Percentiles rank a stretch among this genome's conserved stretches.
Evolutionary conservation across 1,140 invertebrate species (phyloP).

Genomic region (Trichonephila inaurata): DNA sequence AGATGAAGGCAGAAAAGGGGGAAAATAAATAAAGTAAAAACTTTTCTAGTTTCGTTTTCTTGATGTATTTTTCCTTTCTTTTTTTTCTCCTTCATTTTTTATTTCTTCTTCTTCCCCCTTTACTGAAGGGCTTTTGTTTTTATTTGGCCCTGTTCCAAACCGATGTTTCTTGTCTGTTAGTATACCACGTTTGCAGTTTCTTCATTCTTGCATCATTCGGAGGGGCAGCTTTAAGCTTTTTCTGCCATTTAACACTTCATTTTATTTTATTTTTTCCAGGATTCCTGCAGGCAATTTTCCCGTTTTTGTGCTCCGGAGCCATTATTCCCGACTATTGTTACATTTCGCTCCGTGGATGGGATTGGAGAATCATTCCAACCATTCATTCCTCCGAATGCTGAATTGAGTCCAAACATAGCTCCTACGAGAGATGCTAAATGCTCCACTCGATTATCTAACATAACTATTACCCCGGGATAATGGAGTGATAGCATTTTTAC

Average conservation of each 20-base stretch:
- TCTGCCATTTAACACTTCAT: conserved; percentile 67
- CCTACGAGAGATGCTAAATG: not conserved
- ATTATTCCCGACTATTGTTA: conserved; percentile 50
- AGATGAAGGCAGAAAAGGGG: conserved; percentile 19
- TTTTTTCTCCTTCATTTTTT: not conserved
- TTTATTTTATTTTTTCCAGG: conserved; percentile 15
- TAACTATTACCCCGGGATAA: conserved; percentile 42
- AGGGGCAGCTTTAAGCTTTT: conserved; percentile 50
- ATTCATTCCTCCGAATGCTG: conserved; percentile 35
- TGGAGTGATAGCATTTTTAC: conserved; percentile 4
- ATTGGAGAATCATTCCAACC: conserved; percentile 37
- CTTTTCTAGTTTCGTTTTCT: conserved; percentile 44
- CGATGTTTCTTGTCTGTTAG: conserved; percentile 62
- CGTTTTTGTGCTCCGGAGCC: not conserved
- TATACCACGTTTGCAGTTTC: conserved; percentile 63
- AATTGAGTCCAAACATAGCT: conserved; percentile 24
- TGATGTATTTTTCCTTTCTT: conserved; percentile 10
- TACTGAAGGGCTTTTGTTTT: conserved; percentile 27
- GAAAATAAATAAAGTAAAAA: conserved; percentile 43
- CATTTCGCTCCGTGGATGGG: conserved; percentile 23
- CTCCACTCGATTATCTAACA: conserved; percentile 43
- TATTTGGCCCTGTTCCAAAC: conserved; percentile 59
- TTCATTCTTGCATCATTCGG: conserved; percentile 38
- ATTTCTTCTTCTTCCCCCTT: not conserved
- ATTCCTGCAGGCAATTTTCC: not conserved